Base-by-base conservation (phyloP, 2,888 invertebrate species). In the Neoascia interrupta region DNA sequence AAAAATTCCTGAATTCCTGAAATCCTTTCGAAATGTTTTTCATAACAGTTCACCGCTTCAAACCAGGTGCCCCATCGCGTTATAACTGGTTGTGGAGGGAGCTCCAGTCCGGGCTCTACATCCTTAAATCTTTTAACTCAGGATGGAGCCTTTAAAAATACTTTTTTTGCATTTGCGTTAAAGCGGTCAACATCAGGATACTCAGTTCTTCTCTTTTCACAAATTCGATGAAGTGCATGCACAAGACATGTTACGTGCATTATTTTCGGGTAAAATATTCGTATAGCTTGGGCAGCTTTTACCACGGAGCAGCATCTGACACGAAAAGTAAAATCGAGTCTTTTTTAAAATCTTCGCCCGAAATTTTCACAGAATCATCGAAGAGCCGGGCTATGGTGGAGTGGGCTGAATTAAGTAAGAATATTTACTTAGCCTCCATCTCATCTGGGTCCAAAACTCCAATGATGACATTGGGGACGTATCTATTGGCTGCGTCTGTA, bases 301-400 rank as follows among this genome's bases (percentile, higher is more conserved):
- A 26, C 26, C 26, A 16, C 18, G 39, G 19, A 16, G 39, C 43
- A 43, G 43, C 43, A 43, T 43, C 11, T n/a, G 21, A 43, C 21
- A 43, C n/a, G 21, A 47, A 15, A 13, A 26, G 47, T 28, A 47
- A 16, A 15, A 26, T 26, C 26, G 47, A 47, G 15, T 47, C 47
- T 47, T 47, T 47, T 43, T 47, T 28, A 15, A 47, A 47, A 13
- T 47, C 13, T 13, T 47, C 47, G 34, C 34, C 34, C 34, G 34
- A 31, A 31, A 51, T 51, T 34, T 51, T 51, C 18, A 34, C 49
- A 13, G 47, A 15, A 28, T 26, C 26, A 34, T 51, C 49, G 31
- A 51, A 51, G 31, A 34, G 49, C 49, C 49, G 16, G 49, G 34
- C 4, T 51, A 51, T 34, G 31, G 34, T 51, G 6, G 49, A 51